Percentiles rank a stretch among this genome's conserved stretches.
Evolutionary conservation across 35 echinoderm and acorn worm genomes (phyloP).

Genomic region (Heliocidaris erythrogramma): DNA sequence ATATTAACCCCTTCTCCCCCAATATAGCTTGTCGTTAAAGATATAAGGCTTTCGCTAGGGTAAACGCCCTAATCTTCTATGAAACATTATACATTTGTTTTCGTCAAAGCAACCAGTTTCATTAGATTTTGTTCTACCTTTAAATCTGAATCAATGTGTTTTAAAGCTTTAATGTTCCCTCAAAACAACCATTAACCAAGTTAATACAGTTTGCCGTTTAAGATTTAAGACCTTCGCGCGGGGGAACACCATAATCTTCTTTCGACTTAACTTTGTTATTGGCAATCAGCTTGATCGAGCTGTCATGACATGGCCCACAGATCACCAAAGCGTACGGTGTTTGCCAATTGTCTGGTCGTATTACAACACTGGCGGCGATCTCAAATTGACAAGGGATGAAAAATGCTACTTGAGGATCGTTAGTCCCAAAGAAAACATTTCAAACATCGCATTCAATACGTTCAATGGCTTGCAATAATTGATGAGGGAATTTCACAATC

Average conservation of each 20-base stretch:
- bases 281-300: not conserved
- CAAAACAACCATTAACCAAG: too few species aligned
- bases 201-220: too few species aligned
- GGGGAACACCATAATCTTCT: too few species aligned
- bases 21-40: not conserved
- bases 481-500: too few species aligned
- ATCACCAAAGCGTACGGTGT: not conserved
- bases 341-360: not conserved
- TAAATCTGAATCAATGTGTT: too few species aligned
- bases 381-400: not conserved
- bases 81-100: not conserved
- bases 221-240: too few species aligned
- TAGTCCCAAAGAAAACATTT: not conserved
- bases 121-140: too few species aligned
- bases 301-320: not conserved
- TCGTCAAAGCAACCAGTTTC: too few species aligned
- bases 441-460: not conserved
- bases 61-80: not conserved
- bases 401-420: not conserved
- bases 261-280: not conserved
- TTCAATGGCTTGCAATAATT: not conserved
- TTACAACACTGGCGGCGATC: not conserved
- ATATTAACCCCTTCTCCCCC: not conserved
- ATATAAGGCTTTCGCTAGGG: not conserved
- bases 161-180: too few species aligned